A percentile compares a stretch with the other conserved stretches of the same genome.
phyloP scores from a whole-genome alignment of 2,888 invertebrate genomes.

The Archips crataeganus region DNA sequence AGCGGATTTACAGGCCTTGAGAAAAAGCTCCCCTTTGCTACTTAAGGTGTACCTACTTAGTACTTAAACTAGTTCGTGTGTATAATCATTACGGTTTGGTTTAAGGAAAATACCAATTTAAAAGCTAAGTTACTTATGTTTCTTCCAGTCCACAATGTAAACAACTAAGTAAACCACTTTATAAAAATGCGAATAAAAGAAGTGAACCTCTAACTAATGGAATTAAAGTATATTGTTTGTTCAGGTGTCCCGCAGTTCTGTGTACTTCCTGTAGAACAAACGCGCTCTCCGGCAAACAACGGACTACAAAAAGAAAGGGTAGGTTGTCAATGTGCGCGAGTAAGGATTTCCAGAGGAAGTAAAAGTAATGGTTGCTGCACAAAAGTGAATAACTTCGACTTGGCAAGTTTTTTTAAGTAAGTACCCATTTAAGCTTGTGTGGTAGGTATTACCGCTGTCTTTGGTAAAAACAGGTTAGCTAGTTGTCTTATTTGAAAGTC shows the following conservation, averaged over 20 bases:
- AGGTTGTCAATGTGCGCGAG: slow-evolving; percentile 5
- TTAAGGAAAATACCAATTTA: background rate
- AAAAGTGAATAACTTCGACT: background rate
- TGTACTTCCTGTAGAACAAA: slow-evolving; percentile 36
- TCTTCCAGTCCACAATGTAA: background rate
- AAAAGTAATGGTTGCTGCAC: slow-evolving; percentile 1
- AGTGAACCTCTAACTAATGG: slow-evolving; percentile 54
- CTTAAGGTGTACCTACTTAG: slow-evolving; percentile 12
- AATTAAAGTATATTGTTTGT: slow-evolving; percentile 68
- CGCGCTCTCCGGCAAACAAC: slow-evolving; percentile 38
- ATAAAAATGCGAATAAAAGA: slow-evolving; percentile 27
- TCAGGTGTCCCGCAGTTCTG: slow-evolving; percentile 50
- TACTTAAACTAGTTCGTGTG: slow-evolving; percentile 19
- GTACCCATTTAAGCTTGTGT: too few relatives aligned
- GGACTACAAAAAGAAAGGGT: slow-evolving; percentile 29
- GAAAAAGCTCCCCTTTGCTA: slow-evolving; percentile 48
- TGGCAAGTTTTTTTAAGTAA: too few relatives aligned
- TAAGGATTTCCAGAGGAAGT: background rate
- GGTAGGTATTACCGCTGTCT: too few relatives aligned
- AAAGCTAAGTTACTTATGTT: background rate
- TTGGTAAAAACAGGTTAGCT: too few relatives aligned
- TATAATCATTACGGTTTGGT: background rate
- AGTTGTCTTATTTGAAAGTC: too few relatives aligned
- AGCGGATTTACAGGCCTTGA: slow-evolving; percentile 74
- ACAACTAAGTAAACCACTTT: slow-evolving; percentile 6